phyloP scores from a whole-genome alignment of 2,113 vertebrate species.

The Uria lomvia region DNA sequence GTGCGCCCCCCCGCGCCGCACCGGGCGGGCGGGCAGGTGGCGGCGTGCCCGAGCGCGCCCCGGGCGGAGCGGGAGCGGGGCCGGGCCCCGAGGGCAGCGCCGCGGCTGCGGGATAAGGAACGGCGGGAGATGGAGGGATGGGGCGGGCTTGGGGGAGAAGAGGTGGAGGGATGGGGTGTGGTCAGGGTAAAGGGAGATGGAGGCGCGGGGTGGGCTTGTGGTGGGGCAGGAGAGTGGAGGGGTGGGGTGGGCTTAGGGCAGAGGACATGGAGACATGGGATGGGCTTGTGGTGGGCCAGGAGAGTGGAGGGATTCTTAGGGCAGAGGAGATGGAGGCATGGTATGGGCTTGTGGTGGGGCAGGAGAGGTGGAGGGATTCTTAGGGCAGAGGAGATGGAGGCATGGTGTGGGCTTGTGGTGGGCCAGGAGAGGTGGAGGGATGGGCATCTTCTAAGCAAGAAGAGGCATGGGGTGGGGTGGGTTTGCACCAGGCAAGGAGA shows the following conservation, averaged over 20 bases:
- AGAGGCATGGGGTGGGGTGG: not conserved
- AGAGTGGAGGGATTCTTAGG: too few species aligned
- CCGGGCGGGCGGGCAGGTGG: not conserved
- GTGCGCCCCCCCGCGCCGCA: not conserved
- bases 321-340: not conserved
- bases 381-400: not conserved
- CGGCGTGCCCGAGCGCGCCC: not conserved
- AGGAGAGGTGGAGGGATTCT: not conserved
- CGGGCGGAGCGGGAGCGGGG: not conserved
- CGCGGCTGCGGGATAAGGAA: not conserved
- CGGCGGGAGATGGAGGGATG: not conserved
- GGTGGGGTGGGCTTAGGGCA: not conserved
- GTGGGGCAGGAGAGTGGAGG: too few species aligned
- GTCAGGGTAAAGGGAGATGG: not conserved
- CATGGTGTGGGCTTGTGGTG: not conserved
- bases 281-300: not conserved
- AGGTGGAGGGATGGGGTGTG: not conserved
- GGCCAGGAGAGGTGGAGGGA: not conserved
- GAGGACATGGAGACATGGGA: fast-evolving
- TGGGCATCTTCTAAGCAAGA: not conserved
- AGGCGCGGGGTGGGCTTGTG: not conserved
- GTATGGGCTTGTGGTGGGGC: not conserved
- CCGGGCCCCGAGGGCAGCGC: not conserved
- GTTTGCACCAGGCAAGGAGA: not conserved
- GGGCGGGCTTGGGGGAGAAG: not conserved